Evolutionary conservation across 2,888 invertebrate species (phyloP), one percentile per base, ranked within the genome.

Genomic region (Baccha elongata): DNA sequence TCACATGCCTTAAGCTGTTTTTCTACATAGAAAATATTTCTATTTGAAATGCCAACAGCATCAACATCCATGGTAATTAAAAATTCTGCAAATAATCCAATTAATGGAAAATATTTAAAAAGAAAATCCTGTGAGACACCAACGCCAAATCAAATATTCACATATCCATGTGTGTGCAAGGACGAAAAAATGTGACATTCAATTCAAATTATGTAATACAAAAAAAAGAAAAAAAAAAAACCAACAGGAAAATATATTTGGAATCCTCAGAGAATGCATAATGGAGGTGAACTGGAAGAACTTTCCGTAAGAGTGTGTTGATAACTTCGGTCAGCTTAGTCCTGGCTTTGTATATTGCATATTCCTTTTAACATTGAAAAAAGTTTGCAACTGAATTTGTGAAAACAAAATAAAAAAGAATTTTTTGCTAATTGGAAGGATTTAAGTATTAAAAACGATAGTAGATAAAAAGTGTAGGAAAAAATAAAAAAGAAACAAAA

Each of bases 341-440:
- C 55, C 13, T 73, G 26, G 69, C 48, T 74, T 69, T 29, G 64
- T 37, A 64, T 74, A 80, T 80, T 65, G 58, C 64, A 40, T 58
- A 65, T 64, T 80, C 74, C 23, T 50, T 74, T 58, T 37, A 50
- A 69, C 74, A 74, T 69, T 52, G 68, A 29, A 35, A 55, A 74
- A 80, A 74, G 74, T 80, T 74, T 69, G 55, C 69, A 58, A 50
- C 64, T 74, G 58, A 74, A 50, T 69, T 58, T 65, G 40, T 10
- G 46, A 67, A 23, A 32, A 62, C 29, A 37, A 52, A 52, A 68
- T 13, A 17, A 35, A 62, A n/a, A 44, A 13, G 17, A 50, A 35
- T 21, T 42, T 37, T 26, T 53, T 73, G 79, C 72, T 79, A 79
- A 73, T 79, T 79, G 79, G 73, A 73, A 42, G 62, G 68, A 79